Evolutionary conservation across 1,140 invertebrate genomes (phyloP), one percentile per base, ranked within the genome.

Genomic region (Copidosoma floridanum): DNA sequence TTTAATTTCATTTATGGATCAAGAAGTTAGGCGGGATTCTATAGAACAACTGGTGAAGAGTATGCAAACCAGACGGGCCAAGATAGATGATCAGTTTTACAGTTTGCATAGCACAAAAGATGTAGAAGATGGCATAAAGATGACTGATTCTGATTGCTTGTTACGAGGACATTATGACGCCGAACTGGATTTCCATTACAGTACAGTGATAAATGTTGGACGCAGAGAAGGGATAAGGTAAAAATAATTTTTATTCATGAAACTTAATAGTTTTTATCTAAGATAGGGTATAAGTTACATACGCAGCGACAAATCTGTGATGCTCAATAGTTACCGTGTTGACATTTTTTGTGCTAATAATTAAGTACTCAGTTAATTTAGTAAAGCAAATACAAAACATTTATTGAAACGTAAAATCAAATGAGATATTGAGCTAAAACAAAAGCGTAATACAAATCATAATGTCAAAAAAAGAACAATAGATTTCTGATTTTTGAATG

Each of bases 1-100:
- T 76, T 78, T 95, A 23, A 75, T 93, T 43, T 86, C 87, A 1
- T 87, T 95, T 72, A 76, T 94, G 67, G 88, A 92, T 27, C 92
- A 95, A 81, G 92, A 94, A 69, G 84, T 86, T 50, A 74, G 88
- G 23, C 84, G 85, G 67, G 78, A 84, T 43, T 82, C 84, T 63
- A 82, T 91, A 23, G 82, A 87, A 62, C 79, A 82, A 32, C 74
- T 91, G 20, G 87, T 88, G 68, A 76, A 86, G 64, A 85, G 89
- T 66, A 79, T 92, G 29, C 72, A 85, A 7, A 77, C 75, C 5
- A 83, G 85, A 41, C 89, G 90, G 76, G 78, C 79, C 47, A 78
- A 82, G 4, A 87, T 92, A 63, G 85, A 89, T 56, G 77, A 77
- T 50, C 82, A 86, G 68, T 89, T 87, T 81, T 74, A 82, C 26